Evolutionary conservation across 2,113 vertebrate species (phyloP), one percentile per base, ranked within the genome.

Genomic region (Vidua chalybeata): DNA sequence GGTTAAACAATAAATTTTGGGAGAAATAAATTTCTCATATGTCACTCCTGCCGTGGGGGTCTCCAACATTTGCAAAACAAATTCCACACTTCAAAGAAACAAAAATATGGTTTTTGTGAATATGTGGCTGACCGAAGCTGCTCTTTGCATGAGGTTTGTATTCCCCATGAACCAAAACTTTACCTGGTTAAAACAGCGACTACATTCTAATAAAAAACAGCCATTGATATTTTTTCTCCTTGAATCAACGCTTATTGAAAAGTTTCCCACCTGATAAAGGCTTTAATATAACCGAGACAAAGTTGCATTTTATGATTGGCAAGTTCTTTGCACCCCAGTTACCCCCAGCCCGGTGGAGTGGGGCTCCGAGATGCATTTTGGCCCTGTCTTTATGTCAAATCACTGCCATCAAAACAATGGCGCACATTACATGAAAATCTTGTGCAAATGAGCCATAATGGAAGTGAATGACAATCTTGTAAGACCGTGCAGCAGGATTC

Each of bases 341-440:
- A 82, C 91, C 95, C 95, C 96, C 92, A 96, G 97, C 76, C 96
- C 94, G 95, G 86, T 20, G 16, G 81, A 96, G 56, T 33, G 93
- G 95, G 94, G 95, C 52, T 78, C 80, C 13, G 31, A 88, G 94
- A 97, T 97, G 96, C 96, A 96, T 96, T 97, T 97, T 97, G 68
- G 97, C 97, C 95, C 94, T 96, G 96, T 97, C 97, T 98, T 97
- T 95, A 95, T 97, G 98, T 98, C 98, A 98, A 95, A 98, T 98
- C 97, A 96, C 97, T 97, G 96, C 97, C 97, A 98, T 97, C 97
- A 97, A 98, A 98, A 98, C 98, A 98, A 98, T 98, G 97, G 98
- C 93, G 97, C 98, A 98, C 98, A 98, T 99, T 98, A 98, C 98
- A 98, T 94, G 98, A 98, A 98, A 98, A 98, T 98, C 97, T 97